Conservation (phyloP, 2,888 invertebrate species). For the Stramonita haemastoma region DNA sequence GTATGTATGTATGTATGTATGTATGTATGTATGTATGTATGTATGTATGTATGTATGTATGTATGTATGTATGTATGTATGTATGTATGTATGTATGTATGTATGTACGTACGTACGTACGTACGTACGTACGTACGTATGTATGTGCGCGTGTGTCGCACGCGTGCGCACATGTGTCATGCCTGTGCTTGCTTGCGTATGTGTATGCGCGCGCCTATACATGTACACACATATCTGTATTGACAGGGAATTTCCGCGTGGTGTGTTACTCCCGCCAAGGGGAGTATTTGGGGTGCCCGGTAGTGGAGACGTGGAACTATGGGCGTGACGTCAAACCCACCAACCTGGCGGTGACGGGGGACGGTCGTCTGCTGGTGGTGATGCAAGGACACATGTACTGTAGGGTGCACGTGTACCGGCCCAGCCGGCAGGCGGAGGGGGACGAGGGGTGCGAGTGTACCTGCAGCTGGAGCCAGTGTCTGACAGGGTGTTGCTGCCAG, state of each 20-base stretch:
- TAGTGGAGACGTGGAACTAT: constrained; percentile 60
- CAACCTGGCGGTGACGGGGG: constrained; percentile 54
- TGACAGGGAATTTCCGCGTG: constrained; percentile 63
- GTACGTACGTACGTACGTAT: no score
- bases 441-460: background rate
- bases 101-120: no score
- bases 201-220: no score
- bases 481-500: constrained; percentile 4
- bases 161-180: no score
- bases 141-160: no score
- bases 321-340: constrained; percentile 62
- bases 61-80: no score
- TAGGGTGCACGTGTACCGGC: constrained; percentile 55
- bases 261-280: constrained; percentile 63
- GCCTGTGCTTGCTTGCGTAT: no score
- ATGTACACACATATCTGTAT: background rate
- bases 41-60: no score
- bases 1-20: no score
- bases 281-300: constrained; percentile 53
- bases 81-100: no score
- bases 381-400: constrained; percentile 59
- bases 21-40: no score
- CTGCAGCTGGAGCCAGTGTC: background rate
- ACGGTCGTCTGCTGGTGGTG: constrained; percentile 55
- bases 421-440: background rate